phyloP scores from a whole-genome alignment of 2,113 vertebrate genomes.

The Riparia riparia region DNA sequence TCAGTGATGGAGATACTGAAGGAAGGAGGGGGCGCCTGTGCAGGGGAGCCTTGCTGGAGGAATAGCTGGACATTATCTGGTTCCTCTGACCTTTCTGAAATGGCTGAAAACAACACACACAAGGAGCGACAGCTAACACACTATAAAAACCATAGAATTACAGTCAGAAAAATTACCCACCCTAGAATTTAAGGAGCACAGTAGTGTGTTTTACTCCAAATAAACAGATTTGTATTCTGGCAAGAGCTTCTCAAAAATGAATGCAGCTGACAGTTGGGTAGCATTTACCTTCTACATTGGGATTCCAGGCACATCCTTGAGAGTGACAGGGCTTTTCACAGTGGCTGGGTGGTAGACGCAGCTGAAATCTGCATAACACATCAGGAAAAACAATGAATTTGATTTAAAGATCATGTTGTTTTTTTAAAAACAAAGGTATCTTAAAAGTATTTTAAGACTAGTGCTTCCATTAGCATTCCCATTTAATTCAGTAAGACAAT shows the following conservation, averaged over 20 bases:
- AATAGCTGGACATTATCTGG: neutral
- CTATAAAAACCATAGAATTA: neutral
- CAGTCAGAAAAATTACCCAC: neutral
- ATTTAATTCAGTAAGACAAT: neutral
- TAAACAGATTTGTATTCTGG: neutral
- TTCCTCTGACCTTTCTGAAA: neutral
- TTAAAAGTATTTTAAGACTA: neutral
- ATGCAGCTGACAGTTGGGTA: neutral
- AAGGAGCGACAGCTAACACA: accelerated
- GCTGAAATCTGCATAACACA: neutral
- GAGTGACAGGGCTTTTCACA: neutral
- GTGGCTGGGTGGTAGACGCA: neutral
- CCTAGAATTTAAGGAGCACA: neutral
- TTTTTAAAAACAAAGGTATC: neutral
- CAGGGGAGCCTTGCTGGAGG: neutral
- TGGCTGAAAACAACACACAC: neutral
- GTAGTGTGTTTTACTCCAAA: neutral
- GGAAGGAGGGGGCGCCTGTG: accelerated
- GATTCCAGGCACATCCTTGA: neutral
- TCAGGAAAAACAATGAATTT: neutral
- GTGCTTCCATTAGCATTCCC: neutral
- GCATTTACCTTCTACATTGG: neutral
- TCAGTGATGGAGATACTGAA: accelerated
- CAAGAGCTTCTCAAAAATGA: neutral
- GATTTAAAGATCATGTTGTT: neutral